These are phyloP conservation scores for Nettapus auritus DNA, from an alignment of 2,113 vertebrate species.

Conservation along the genomic window DNA sequence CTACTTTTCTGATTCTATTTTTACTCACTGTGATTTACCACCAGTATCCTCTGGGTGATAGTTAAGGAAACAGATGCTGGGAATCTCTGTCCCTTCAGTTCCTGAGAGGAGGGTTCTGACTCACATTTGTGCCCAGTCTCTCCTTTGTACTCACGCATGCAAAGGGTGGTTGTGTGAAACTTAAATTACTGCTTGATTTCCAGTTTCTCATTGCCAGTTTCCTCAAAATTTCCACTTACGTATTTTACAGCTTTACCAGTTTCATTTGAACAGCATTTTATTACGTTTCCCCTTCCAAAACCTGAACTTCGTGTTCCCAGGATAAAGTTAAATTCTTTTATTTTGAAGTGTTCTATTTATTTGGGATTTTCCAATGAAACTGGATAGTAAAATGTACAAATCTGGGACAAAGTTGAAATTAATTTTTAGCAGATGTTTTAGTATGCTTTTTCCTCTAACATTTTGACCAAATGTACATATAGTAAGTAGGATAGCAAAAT, in stretches of 20 bases:
- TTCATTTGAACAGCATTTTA: conserved; percentile 74
- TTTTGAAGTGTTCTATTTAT: conserved; percentile 65
- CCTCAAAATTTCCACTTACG: conserved; percentile 96
- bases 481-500: not conserved
- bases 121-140: conserved; percentile 80
- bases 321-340: conserved; percentile 81
- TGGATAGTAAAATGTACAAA: conserved; percentile 48
- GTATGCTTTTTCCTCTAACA: conserved; percentile 8
- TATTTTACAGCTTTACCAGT: conserved; percentile 85
- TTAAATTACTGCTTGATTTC: conserved; percentile 86
- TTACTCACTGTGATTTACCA: conserved; percentile 89
- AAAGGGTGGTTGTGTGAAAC: conserved; percentile 84
- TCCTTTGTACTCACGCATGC: conserved; percentile 91
- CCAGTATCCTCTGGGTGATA: conserved; percentile 89
- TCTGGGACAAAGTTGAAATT: conserved; percentile 51
- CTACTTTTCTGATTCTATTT: conserved; percentile 86
- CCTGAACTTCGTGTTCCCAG: conserved; percentile 83
- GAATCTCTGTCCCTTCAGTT: conserved; percentile 91
- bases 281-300: conserved; percentile 80
- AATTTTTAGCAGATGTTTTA: conserved; percentile 63
- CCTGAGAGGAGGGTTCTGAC: conserved; percentile 87
- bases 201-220: conserved; percentile 89
- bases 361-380: conserved; percentile 74
- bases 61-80: conserved; percentile 98
- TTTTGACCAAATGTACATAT: not conserved